Base-by-base conservation (phyloP, 2,888 invertebrate genomes). In the Eristalis arbustorum region DNA sequence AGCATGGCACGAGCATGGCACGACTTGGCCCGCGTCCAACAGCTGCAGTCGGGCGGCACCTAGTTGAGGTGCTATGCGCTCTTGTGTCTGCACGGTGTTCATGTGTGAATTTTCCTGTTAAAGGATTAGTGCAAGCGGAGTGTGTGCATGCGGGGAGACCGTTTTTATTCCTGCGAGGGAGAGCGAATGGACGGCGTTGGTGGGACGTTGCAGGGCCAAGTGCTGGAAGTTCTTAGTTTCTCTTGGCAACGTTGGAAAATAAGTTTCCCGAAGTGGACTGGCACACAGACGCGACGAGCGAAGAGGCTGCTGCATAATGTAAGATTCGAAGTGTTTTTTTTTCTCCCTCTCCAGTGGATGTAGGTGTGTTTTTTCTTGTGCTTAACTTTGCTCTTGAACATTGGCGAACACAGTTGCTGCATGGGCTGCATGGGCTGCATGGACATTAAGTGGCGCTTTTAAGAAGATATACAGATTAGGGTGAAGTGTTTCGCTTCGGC, bases 91-190 rank as follows among this genome's bases (percentile, higher is more conserved):
- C 59, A 22, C 59, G 28, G n/a, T 62, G 66, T 67, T 84, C 73
- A 85, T 85, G 82, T 85, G 82, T 82, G 82, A 71, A 85, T 78
- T 85, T 82, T 64, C n/a, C 73, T 74, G 85, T 82, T 69, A 59
- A 78, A 23, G 76, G 81, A 85, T 85, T 81, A 85, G 76, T 76
- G n/a, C n/a, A n/a, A 77, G 74, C 77, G 59, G 66, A 77, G 76
- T 80, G 84, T 67, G 80, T 72, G 64, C 42, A 57, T 81, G 71
- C 56, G 72, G 56, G 57, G 68, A 28, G 25, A 56, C 22, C 75
- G 59, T 67, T 49, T 31, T 57, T 31, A 1, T 31, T 6, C 0
- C 3, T 31, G 63, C 8, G 37, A 34, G 40, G 40, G 25, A 10
- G 18, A n/a, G 18, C 3, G 18, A 18, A 49, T 49, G 49, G 49